These are phyloP conservation scores for Dryococelus australis DNA, from an alignment of 2,888 invertebrate genomes.

Conservation along the genomic window DNA sequence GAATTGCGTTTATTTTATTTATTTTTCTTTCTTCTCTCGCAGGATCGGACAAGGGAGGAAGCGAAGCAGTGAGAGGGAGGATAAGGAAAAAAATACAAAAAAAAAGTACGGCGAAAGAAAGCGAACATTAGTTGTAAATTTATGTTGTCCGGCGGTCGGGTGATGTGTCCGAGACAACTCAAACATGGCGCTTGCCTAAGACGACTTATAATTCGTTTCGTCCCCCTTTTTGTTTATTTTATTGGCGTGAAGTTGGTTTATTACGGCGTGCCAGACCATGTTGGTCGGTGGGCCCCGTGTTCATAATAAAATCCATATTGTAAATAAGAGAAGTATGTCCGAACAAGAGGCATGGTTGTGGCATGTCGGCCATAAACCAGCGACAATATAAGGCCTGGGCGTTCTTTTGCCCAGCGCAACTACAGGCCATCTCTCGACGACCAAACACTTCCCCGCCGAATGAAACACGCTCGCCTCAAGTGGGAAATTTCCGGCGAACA, in stretches of 20 bases:
- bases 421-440: too few species aligned
- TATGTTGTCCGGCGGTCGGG: constrained; percentile 28
- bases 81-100: background rate
- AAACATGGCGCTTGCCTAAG: constrained; percentile 16
- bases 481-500: too few species aligned
- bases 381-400: background rate
- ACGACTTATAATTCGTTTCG: constrained; percentile 5
- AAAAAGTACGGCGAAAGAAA: constrained; percentile 21
- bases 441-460: too few species aligned
- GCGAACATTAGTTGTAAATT: constrained; percentile 34
- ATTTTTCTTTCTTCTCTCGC: background rate
- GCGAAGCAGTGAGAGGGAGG: background rate
- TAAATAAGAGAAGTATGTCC: constrained; percentile 9
- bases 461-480: too few species aligned
- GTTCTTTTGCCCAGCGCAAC: background rate
- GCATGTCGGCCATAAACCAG: background rate
- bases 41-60: background rate
- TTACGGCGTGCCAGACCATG: background rate
- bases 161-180: constrained; percentile 31
- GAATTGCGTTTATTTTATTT: constrained; percentile 8
- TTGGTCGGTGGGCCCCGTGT: background rate
- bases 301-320: constrained; percentile 16
- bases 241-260: constrained; percentile 9
- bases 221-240: background rate
- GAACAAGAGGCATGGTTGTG: background rate